A percentile compares a stretch with the other conserved stretches of the same genome.
Evolutionary conservation across 2,113 vertebrate species (phyloP).

Genomic region (Crotalus horridus): DNA sequence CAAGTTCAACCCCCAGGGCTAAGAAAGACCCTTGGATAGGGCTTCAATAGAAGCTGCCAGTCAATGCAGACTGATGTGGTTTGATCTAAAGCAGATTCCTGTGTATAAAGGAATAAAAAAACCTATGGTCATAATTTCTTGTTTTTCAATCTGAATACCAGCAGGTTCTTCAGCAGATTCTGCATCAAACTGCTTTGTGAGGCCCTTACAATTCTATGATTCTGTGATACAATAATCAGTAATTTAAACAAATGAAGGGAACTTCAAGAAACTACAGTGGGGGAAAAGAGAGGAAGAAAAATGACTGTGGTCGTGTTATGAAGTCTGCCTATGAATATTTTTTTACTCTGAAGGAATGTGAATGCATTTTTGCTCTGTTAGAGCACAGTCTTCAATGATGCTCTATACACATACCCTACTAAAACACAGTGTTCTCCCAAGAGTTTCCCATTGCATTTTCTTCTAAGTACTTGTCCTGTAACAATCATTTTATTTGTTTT

Average conservation of each 20-base stretch:
- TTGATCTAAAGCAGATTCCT: background rate
- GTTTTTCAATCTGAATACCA: background rate
- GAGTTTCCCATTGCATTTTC: constrained; percentile 65
- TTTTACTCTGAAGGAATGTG: constrained; percentile 70
- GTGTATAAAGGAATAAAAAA: background rate
- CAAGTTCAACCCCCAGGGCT: background rate
- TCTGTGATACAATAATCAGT: background rate
- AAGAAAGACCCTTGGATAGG: background rate
- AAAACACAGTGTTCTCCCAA: constrained; percentile 70
- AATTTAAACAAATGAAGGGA: constrained; percentile 41
- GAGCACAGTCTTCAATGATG: constrained; percentile 63
- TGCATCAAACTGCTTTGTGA: background rate
- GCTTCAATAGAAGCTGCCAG: background rate
- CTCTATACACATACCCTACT: constrained; percentile 75
- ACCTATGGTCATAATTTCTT: background rate
- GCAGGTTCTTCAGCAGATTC: background rate
- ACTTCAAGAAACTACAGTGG: constrained; percentile 58
- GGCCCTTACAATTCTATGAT: background rate
- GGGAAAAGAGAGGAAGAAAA: constrained; percentile 53
- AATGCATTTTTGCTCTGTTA: constrained; percentile 73
- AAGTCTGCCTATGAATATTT: constrained; percentile 73
- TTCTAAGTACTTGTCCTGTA: constrained; percentile 72
- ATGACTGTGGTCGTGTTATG: constrained; percentile 54
- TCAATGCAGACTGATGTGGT: background rate
- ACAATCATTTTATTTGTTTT: constrained; percentile 71